phyloP scores from a whole-genome alignment of 2,113 vertebrate species.

The Dipodomys ordii region DNA sequence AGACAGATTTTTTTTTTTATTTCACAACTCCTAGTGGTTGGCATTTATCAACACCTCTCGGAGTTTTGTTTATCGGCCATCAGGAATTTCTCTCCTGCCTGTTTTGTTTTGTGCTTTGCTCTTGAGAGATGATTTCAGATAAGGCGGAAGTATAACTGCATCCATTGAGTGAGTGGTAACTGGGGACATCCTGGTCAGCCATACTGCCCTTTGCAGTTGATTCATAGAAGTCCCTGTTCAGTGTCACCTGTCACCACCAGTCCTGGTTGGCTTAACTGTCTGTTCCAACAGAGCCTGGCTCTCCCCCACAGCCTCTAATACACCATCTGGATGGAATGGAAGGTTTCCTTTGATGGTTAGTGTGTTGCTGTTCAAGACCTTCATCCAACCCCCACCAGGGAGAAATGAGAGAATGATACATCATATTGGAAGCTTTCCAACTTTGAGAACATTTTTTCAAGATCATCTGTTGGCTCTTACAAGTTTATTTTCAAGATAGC shows the following conservation, averaged over 20 bases:
- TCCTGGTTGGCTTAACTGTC: not conserved
- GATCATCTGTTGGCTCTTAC: not conserved
- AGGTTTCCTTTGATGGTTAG: conserved; percentile 6
- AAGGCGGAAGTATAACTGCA: conserved; percentile 62
- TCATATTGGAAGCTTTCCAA: not conserved
- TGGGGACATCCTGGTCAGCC: not conserved
- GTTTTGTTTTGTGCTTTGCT: not conserved
- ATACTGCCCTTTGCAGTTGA: conserved; percentile 19
- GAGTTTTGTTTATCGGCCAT: conserved; percentile 57
- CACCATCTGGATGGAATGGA: conserved; percentile 31
- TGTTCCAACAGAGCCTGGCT: not conserved
- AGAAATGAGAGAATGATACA: not conserved
- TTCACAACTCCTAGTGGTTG: conserved; percentile 47
- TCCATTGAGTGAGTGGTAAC: conserved; percentile 6
- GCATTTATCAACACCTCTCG: conserved; percentile 30
- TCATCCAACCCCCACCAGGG: not conserved
- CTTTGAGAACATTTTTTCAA: not conserved
- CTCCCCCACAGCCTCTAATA: not conserved
- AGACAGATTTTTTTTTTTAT: conserved; percentile 55
- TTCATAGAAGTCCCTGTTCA: conserved; percentile 53
- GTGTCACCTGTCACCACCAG: conserved; percentile 56
- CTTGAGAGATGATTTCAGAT: conserved; percentile 47
- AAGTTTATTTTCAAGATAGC: conserved; percentile 40
- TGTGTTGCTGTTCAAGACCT: not conserved
- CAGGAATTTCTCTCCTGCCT: conserved; percentile 26